Conservation (phyloP, 2,113 vertebrate genomes). For the Heptranchias perlo region DNA sequence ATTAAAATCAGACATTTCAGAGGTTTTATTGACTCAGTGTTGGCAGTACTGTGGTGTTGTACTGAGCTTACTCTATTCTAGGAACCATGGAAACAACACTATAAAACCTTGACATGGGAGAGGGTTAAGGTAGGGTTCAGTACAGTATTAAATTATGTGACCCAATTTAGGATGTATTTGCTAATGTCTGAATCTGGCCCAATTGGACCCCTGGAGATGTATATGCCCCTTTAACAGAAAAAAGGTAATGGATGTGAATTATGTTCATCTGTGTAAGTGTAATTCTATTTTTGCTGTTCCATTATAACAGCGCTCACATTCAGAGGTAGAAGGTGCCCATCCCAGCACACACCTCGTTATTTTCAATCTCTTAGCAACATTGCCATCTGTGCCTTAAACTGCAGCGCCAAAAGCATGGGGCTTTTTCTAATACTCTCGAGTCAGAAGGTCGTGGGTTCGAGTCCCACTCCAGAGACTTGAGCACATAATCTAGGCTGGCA, state of each 20-base stretch:
- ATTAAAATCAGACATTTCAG: neutral
- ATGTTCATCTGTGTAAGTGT: neutral
- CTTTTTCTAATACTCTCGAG: neutral
- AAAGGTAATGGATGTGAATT: neutral
- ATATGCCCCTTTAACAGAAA: neutral
- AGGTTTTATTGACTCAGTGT: neutral
- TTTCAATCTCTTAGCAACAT: neutral
- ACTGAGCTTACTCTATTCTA: neutral
- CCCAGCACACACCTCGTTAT: neutral
- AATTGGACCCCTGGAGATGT: neutral
- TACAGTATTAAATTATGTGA: neutral
- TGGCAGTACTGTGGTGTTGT: neutral
- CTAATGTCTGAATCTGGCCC: neutral
- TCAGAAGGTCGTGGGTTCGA: neutral
- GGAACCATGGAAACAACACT: neutral
- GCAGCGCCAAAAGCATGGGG: neutral
- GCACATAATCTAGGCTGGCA: neutral
- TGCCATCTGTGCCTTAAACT: neutral
- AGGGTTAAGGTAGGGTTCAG: neutral
- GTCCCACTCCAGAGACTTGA: neutral
- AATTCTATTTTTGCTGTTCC: neutral
- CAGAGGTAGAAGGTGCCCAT: neutral
- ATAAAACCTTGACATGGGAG: neutral
- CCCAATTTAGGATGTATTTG: neutral
- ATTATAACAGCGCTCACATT: neutral